Evolutionary conservation across 2,888 invertebrate genomes (phyloP), one percentile per base, ranked within the genome.

Genomic region (Plutella xylostella): DNA sequence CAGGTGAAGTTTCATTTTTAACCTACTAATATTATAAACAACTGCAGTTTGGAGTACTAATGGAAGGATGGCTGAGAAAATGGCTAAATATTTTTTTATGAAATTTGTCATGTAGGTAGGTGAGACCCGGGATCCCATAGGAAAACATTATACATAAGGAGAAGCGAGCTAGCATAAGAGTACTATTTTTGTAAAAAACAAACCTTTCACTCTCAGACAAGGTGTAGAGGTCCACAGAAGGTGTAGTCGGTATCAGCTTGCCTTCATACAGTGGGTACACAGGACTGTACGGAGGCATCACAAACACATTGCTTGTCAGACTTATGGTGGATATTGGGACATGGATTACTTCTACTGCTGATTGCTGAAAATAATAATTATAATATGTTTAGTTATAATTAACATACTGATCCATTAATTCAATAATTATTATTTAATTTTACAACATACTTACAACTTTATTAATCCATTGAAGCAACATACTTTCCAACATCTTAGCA

Each of bases 291-390:
- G 87, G 84, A 20, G 91, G 91, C 11, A 88, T 87, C 1, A 89
- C 71, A 56, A 91, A 89, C 15, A 90, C 60, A 45, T 83, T 70
- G 57, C 86, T 85, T 40, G 86, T 86, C 31, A 89, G 67, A 21
- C 85, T 68, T 35, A 86, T 83, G 17, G 86, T 70, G 45, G 88
- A 87, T 40, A 91, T 72, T 39, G 91, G 90, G 48, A 87, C 72
- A 55, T 88, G 87, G 7, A 87, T 73, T 21, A 89, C 82, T 63
- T 89, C 88, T 4, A 86, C 87, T 46, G 83, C 74, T 56, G 80
- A 85, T 68, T 86, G 85, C 90, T 90, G 73, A 40, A 86, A 85
- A 43, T 25, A 48, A 20, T 4, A 30, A 18, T 25, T 1, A 31
- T 31, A 20, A 42, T 42, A 38, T 7, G 5, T 25, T 7, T 25